Conservation (phyloP, 2,888 invertebrate species). For the Gymnoscelis rufifasciata region DNA sequence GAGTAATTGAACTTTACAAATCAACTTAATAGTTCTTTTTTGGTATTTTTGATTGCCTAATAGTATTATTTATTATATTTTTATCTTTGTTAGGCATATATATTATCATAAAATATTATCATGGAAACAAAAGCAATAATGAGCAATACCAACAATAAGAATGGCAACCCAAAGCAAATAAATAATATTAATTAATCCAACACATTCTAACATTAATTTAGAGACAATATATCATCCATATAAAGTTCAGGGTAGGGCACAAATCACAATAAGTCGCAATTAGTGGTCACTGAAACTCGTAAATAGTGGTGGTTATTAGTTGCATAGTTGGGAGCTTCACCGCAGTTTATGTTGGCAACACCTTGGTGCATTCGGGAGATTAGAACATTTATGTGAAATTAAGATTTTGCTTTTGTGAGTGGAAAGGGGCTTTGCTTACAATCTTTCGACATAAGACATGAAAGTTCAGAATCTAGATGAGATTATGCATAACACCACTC, state of each 20-base stretch:
- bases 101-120: background rate
- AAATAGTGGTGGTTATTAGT: conserved; percentile 63
- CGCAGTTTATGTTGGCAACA: conserved; percentile 16
- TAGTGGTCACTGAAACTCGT: conserved; percentile 51
- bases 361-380: conserved; percentile 12
- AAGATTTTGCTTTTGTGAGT: too few species aligned
- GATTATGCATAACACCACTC: too few species aligned
- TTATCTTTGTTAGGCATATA: background rate
- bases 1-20: too few species aligned
- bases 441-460: too few species aligned
- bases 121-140: background rate
- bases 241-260: conserved; percentile 56
- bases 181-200: conserved; percentile 15
- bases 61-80: too few species aligned
- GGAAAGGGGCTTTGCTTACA: too few species aligned
- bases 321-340: conserved; percentile 65
- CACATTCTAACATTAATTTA: conserved; percentile 8
- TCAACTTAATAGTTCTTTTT: too few species aligned
- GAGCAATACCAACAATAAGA: background rate
- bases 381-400: too few species aligned
- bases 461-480: too few species aligned
- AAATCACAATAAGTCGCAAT: conserved; percentile 73
- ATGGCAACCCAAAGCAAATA: conserved; percentile 5
- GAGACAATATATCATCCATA: conserved; percentile 16
- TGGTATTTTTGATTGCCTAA: too few species aligned